These are phyloP conservation scores for Archivesica marissinica DNA, from an alignment of 1,140 invertebrate species.

Conservation along the genomic window DNA sequence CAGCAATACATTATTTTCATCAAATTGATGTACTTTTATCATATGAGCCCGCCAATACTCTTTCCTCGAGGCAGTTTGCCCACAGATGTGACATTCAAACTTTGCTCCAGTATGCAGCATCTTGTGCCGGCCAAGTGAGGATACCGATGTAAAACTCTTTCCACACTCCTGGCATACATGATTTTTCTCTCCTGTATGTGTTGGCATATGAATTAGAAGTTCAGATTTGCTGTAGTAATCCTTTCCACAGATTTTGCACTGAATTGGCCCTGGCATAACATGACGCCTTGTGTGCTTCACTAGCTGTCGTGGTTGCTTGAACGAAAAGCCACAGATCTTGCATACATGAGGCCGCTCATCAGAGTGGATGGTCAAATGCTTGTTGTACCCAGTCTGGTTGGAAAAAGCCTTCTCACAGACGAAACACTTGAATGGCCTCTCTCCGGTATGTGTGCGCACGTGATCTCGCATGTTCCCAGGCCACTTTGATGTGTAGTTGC, in stretches of 20 bases:
- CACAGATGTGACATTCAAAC: constrained; percentile 34
- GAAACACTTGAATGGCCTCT: constrained; percentile 94
- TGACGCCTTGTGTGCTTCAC: constrained; percentile 86
- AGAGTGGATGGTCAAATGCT: constrained; percentile 40
- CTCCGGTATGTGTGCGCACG: constrained; percentile 88
- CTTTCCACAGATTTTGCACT: constrained; percentile 47
- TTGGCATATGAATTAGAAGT: constrained; percentile 41
- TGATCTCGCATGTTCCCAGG: constrained; percentile 44
- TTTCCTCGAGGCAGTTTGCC: not conserved
- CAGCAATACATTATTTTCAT: constrained; percentile 16
- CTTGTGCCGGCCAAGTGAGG: not conserved
- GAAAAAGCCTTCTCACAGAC: constrained; percentile 95
- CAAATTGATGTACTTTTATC: not conserved
- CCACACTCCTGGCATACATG: constrained; percentile 45
- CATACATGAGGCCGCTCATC: constrained; percentile 86
- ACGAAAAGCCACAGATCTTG: constrained; percentile 93
- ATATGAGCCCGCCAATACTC: constrained; percentile 1
- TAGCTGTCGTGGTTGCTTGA: constrained; percentile 94
- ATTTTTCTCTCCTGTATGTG: constrained; percentile 52
- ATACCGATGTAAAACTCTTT: constrained; percentile 38
- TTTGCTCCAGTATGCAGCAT: constrained; percentile 1
- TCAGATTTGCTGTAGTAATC: not conserved
- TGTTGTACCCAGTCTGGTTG: constrained; percentile 85
- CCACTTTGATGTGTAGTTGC: constrained; percentile 14
- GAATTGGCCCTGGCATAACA: not conserved